These are phyloP conservation scores for Hippoglossus stenolepis DNA, from an alignment of 2,113 vertebrate genomes.

Conservation along the genomic window DNA sequence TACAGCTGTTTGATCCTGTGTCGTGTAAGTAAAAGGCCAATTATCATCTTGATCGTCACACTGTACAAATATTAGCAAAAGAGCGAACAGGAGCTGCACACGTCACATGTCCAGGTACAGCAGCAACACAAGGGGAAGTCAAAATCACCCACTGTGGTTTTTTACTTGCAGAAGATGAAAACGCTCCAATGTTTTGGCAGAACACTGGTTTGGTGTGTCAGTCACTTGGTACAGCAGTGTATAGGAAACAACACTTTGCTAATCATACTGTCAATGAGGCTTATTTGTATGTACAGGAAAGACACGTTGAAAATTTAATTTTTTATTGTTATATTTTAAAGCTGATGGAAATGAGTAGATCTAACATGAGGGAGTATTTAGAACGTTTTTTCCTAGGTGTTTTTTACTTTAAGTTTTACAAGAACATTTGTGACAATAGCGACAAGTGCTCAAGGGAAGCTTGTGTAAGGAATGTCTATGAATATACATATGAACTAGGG, in stretches of 20 bases:
- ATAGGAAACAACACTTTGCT: background rate
- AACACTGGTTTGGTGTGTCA: no score
- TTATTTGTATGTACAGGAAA: background rate
- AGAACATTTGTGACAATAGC: no score
- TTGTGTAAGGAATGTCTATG: no score
- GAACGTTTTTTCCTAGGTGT: background rate
- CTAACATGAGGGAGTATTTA: background rate
- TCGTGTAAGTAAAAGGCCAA: background rate
- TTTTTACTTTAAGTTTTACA: no score
- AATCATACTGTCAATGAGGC: background rate
- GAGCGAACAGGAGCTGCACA: background rate
- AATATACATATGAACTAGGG: no score
- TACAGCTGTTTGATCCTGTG: background rate
- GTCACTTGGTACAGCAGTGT: no score
- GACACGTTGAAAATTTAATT: background rate
- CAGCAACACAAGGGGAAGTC: background rate
- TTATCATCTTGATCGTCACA: background rate
- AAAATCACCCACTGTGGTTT: background rate
- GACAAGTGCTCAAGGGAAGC: no score
- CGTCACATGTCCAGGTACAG: conserved; percentile 6
- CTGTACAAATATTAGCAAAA: background rate
- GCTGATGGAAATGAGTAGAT: no score
- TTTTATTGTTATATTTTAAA: no score
- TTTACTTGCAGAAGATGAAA: no score
- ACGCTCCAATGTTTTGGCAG: no score